Evolutionary conservation across 2,113 vertebrate species (phyloP), one percentile per base, ranked within the genome.

Genomic region (Nymphicus hollandicus): DNA sequence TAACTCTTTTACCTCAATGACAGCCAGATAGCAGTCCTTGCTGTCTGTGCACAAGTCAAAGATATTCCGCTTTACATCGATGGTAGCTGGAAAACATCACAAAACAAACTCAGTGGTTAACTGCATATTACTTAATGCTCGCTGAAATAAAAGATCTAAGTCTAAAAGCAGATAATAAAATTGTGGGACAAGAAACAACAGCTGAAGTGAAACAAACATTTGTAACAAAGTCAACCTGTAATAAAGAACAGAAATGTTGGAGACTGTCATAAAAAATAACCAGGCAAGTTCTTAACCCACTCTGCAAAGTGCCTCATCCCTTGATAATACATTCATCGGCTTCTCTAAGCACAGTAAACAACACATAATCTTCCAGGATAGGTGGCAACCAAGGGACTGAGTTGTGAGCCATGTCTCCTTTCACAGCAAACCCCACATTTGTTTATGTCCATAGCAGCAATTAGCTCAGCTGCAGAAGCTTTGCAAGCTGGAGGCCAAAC

Each of bases 11-110:
- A 99, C 99, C 99, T 99, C 99, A 87, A 99, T 99, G 71, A 99
- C 99, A 94, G 99, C 99, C 72, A 99, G 98, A 93, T 99, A 99
- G 97, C 99, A 99, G 97, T 99, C 99, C 97, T 99, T 99, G 81
- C 99, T 99, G 96, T 99, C 99, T n/a, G 99, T 99, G 97, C 99
- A 99, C 63, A 99, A 96, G 96, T 99, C 99, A 97, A 99, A 99
- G 96, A 99, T 99, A 91, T 99, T 99, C 96, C 99, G 97, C 97
- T 99, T 99, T 74, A 99, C 99, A 81, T 99, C 99, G 95, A 99
- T 99, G 66, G 99, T 99, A 47, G 99, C 99, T 99, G 96, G 66
- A 97, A 95, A 97, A 97, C 46, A 97, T 28, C 39, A 93, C 28
- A 95, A 63, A 88, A 86, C 31, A 83, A 81, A 71, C 35, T 83